A percentile compares a stretch with the other conserved stretches of the same genome.
phyloP scores from a whole-genome alignment of 1,140 invertebrate species.

The Anagrus nilaparvatae region DNA sequence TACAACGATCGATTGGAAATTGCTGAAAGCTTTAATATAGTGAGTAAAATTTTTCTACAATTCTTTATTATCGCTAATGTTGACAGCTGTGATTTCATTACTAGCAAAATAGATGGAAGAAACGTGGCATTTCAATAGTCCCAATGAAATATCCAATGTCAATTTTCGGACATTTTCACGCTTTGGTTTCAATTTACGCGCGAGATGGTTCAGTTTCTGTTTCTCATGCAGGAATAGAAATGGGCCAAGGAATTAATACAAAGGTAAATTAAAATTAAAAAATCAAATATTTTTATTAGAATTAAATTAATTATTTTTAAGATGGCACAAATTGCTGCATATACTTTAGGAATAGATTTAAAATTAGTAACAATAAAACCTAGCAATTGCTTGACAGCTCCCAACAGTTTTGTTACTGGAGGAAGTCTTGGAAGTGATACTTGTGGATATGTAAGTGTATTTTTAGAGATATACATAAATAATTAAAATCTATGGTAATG shows the following conservation, averaged over 20 bases:
- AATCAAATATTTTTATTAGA: background rate
- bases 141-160: slow-evolving; percentile 56
- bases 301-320: slow-evolving; percentile 27
- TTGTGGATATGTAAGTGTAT: slow-evolving; percentile 51
- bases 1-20: slow-evolving; percentile 47
- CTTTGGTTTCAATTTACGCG: slow-evolving; percentile 61
- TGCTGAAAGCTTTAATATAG: slow-evolving; percentile 53
- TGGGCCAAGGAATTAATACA: slow-evolving; percentile 74
- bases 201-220: slow-evolving; percentile 67
- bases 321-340: slow-evolving; percentile 68
- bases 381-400: slow-evolving; percentile 48
- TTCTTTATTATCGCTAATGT: no score
- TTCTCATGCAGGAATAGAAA: slow-evolving; percentile 70
- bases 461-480: slow-evolving; percentile 11
- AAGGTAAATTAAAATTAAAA: slow-evolving; percentile 40
- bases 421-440: slow-evolving; percentile 64
- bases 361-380: slow-evolving; percentile 59
- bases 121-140: slow-evolving; percentile 58
- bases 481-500: no score
- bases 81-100: no score
- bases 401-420: slow-evolving; percentile 56
- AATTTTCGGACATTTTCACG: slow-evolving; percentile 49
- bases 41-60: no score
- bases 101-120: slow-evolving; percentile 65
- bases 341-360: slow-evolving; percentile 61